Evolutionary conservation across 23 tunicate genomes (phyloP), one percentile per base, ranked within the genome.

Genomic region (Botrylloides violaceus): DNA sequence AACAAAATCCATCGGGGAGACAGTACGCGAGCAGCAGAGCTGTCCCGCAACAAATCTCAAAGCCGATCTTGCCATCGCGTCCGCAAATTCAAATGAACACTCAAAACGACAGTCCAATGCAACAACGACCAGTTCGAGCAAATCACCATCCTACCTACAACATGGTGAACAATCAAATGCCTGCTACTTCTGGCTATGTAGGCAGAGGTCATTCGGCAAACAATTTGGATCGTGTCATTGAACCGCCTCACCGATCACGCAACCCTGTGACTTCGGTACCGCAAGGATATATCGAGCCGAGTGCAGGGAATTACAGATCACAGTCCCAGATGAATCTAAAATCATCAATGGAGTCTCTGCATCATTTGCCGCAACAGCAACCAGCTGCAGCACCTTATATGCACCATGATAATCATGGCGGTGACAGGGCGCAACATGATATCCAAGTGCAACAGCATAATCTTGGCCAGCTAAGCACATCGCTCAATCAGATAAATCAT

Each of bases 281-380:
- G 0, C 26, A 35, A n/a, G 37, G 29, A 5, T 68, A 37, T 22
- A 28, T 27, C 1, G 74, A 68, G 12, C 63, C 18, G 2, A 35
- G 26, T 32, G 21, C n/a, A 4, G 27, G 49, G 5, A 19, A 20
- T 20, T 22, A 43, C 15, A 26, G 26, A 19, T 68, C 74, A 2
- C 66, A 65, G 43, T 53, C 80, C 2, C 64, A 64, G 49, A 39
- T 64, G 48, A 74, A 81, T 4, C 5, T 81, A 58, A 39, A 70
- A 65, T 58, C 36, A 35, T 81, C 86, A 3, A 74, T 62, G 2
- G 86, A 81, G 26, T 81, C 86, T 36, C 58, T 81, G 38, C 86
- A 74, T 4, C 79, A 62, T 47, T 22, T 64, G 3, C 23, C 65
- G 0, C 81, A 53, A 29, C 71, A 68, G 2, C 61, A 65, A 26